These are phyloP conservation scores for Sympetrum striolatum DNA, from an alignment of 2,888 invertebrate species.

Conservation along the genomic window DNA sequence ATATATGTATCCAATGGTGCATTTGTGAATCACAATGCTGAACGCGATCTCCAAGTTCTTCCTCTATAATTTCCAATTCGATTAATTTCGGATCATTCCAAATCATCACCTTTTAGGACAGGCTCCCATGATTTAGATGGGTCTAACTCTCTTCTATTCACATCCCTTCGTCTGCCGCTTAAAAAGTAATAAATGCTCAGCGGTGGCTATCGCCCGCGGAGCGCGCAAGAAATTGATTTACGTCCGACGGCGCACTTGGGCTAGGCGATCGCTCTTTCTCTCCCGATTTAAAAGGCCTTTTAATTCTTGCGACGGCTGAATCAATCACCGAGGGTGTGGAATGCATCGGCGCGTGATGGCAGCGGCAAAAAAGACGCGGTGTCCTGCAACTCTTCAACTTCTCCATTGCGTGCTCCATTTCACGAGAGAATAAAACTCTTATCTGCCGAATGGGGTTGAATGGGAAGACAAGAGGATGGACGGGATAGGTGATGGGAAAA, in stretches of 20 bases:
- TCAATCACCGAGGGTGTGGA: neutral
- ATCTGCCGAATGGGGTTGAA: neutral
- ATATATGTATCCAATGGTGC: too few relatives aligned
- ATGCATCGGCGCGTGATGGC: neutral
- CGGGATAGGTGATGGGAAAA: neutral
- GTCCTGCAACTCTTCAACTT: neutral
- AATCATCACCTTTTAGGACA: too few relatives aligned
- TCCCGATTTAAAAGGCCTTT: constrained; percentile 17
- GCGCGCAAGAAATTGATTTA: neutral
- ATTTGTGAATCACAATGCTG: too few relatives aligned
- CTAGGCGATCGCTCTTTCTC: constrained; percentile 6
- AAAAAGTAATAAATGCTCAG: neutral
- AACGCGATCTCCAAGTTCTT: too few relatives aligned
- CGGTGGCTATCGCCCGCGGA: neutral
- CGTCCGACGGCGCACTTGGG: neutral
- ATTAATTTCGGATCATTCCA: too few relatives aligned
- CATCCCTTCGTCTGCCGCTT: neutral
- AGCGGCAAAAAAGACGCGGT: neutral
- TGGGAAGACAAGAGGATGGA: neutral
- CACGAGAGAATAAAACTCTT: too few relatives aligned
- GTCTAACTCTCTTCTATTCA: too few relatives aligned
- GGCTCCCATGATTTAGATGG: too few relatives aligned
- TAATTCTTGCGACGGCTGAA: constrained; percentile 11
- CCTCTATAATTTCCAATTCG: too few relatives aligned
- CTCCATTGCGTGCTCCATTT: neutral